A percentile compares a stretch with the other conserved stretches of the same genome.
These are phyloP conservation scores for Eupristina koningsbergeri DNA, from an alignment of 1,140 invertebrate species.

Conservation along the genomic window DNA sequence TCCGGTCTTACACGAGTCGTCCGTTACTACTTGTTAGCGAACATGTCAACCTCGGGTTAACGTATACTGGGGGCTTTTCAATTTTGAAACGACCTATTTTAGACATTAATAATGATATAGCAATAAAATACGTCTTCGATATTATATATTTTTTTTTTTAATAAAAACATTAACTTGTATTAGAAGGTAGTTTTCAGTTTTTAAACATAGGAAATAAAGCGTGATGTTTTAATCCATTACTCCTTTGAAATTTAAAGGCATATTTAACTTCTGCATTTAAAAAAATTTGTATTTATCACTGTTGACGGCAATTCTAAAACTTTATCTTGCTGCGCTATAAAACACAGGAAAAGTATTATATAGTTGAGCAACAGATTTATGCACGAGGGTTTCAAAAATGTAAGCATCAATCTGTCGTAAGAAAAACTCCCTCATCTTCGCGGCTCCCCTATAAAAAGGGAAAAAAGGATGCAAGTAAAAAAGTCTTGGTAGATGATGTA, in stretches of 20 bases:
- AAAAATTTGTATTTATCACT: too few species aligned
- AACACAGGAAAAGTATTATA: not conserved
- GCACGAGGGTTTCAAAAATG: not conserved
- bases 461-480: not conserved
- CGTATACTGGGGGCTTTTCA: slow-evolving; percentile 21
- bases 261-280: too few species aligned
- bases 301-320: not conserved
- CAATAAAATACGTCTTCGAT: not conserved
- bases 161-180: too few species aligned
- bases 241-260: too few species aligned
- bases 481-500: slow-evolving; percentile 27
- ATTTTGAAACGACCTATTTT: not conserved
- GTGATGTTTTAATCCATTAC: too few species aligned
- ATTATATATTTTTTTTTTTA: not conserved
- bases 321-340: not conserved
- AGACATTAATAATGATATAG: not conserved
- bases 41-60: not conserved
- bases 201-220: too few species aligned
- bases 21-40: slow-evolving; percentile 35
- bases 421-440: not conserved
- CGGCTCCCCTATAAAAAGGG: not conserved
- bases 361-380: not conserved
- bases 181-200: too few species aligned
- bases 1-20: slow-evolving; percentile 8
- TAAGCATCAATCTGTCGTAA: not conserved